Conservation (phyloP, 2,888 invertebrate genomes). For the Odontocerum albicorne region DNA sequence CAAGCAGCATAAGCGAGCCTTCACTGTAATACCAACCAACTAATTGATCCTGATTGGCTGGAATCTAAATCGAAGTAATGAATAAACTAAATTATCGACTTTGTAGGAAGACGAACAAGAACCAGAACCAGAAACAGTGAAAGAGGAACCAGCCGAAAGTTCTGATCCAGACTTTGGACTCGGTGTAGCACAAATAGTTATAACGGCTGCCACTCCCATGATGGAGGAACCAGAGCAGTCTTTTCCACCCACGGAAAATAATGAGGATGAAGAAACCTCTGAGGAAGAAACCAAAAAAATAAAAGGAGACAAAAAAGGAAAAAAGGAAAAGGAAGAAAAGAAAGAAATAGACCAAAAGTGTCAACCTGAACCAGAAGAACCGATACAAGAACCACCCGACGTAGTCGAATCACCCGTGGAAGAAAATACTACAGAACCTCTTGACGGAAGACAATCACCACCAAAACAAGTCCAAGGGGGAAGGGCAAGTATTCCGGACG, state of each 20-base stretch:
- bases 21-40: too few species aligned
- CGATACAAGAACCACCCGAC: conserved; percentile 41
- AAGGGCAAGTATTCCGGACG: conserved; percentile 83
- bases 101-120: conserved; percentile 12
- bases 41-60: too few species aligned
- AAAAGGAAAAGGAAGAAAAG: conserved; percentile 34
- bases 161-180: conserved; percentile 64
- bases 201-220: conserved; percentile 93
- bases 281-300: conserved; percentile 39
- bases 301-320: conserved; percentile 39
- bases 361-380: conserved; percentile 27
- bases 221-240: conserved; percentile 81
- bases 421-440: conserved; percentile 63
- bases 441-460: conserved; percentile 51
- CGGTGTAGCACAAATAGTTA: conserved; percentile 87
- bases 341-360: neutral
- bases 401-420: conserved; percentile 58
- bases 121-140: conserved; percentile 33
- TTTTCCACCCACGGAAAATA: conserved; percentile 66
- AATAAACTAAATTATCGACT: conserved; percentile 1
- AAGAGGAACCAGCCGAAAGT: conserved; percentile 36
- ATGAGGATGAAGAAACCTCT: conserved; percentile 39
- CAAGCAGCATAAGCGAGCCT: too few species aligned
- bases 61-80: too few species aligned
- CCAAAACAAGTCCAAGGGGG: conserved; percentile 76